Conservation (phyloP, 92 coral and sea anemone species). For the Heteractis magnifica region DNA sequence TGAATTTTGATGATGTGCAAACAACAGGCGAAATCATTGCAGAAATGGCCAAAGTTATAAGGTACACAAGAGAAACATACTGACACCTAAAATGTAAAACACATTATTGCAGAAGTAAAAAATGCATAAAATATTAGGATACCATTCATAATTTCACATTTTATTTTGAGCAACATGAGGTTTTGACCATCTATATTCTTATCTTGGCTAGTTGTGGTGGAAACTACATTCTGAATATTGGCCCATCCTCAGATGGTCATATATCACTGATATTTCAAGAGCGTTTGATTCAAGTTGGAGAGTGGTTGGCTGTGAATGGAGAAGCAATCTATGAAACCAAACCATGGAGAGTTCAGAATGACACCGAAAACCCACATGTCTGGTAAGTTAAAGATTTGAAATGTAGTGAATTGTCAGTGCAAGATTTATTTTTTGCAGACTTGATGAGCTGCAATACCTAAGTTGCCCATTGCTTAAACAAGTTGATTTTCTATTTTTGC, state of each 20-base stretch:
- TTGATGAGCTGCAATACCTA: too few relatives aligned
- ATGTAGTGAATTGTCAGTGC: too few relatives aligned
- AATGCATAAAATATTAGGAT: too few relatives aligned
- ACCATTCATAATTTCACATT: too few relatives aligned
- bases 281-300: constrained; percentile 86
- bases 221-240: constrained; percentile 83
- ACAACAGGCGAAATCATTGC: constrained; percentile 58
- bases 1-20: constrained; percentile 51
- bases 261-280: constrained; percentile 86
- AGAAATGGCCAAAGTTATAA: constrained; percentile 61
- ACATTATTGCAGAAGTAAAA: too few relatives aligned
- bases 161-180: too few relatives aligned
- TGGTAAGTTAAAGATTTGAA: constrained; percentile 71
- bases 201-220: constrained; percentile 82
- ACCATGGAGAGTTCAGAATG: constrained; percentile 97
- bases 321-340: constrained; percentile 83
- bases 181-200: background rate
- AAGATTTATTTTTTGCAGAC: too few relatives aligned
- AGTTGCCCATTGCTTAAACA: too few relatives aligned
- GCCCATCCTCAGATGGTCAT: constrained; percentile 92
- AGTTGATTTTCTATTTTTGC: too few relatives aligned
- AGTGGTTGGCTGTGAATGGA: constrained; percentile 90
- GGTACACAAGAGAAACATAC: constrained; percentile 30
- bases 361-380: constrained; percentile 65
- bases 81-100: background rate